Conservation (phyloP, 2,888 invertebrate genomes). For the Drosophila demipolita region DNA sequence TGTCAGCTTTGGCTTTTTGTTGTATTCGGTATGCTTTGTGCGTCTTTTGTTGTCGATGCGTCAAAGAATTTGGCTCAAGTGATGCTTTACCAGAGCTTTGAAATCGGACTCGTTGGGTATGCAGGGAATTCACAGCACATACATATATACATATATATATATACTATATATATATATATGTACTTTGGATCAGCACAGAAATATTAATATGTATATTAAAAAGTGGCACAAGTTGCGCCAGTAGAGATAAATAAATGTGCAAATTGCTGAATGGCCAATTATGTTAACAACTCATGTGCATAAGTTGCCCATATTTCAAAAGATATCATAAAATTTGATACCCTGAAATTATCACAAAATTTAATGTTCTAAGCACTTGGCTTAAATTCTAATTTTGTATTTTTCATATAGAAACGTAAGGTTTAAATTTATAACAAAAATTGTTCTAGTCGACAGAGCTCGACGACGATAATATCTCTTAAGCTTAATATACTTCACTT, state of each 20-base stretch:
- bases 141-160: not conserved
- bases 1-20: conserved; percentile 58
- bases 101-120: not conserved
- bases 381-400: not conserved
- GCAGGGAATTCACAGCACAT: not conserved
- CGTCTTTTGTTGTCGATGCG: conserved; percentile 69
- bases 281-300: not conserved
- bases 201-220: not conserved
- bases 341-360: not conserved
- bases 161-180: not conserved
- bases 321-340: not conserved
- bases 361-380: not conserved
- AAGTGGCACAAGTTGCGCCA: not conserved
- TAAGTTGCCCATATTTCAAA: not conserved
- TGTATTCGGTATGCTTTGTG: conserved; percentile 38
- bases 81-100: conserved; percentile 40
- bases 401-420: not conserved
- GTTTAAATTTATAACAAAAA: not conserved
- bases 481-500: not conserved
- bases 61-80: conserved; percentile 76
- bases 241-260: conserved; percentile 4
- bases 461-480: not conserved
- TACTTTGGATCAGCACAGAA: not conserved
- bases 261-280: not conserved
- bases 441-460: not conserved